Percentiles rank a stretch among this genome's conserved stretches.
These are phyloP conservation scores for Onthophagus taurus DNA, from an alignment of 1,140 invertebrate species.

Conservation along the genomic window DNA sequence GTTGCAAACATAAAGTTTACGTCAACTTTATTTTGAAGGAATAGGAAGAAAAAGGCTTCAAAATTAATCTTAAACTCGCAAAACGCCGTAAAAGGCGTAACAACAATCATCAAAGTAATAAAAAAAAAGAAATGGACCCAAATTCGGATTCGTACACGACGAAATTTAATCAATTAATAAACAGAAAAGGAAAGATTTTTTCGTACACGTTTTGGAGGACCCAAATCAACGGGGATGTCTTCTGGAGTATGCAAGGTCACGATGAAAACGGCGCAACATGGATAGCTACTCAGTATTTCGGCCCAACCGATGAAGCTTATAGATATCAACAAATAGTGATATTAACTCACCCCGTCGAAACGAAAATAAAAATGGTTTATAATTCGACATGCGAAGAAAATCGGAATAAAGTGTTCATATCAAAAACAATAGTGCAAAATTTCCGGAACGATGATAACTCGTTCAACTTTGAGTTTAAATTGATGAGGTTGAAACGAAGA, in stretches of 20 bases:
- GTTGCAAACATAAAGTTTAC: no score
- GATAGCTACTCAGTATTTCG: conserved; percentile 32
- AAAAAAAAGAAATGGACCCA: conserved; percentile 9
- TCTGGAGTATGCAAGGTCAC: conserved; percentile 34
- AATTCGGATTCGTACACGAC: conserved; percentile 23
- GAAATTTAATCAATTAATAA: conserved; percentile 27
- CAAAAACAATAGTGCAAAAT: conserved; percentile 28
- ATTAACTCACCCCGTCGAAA: conserved; percentile 27
- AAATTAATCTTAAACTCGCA: no score
- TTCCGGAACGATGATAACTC: conserved; percentile 28
- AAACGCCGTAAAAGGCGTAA: conserved; percentile 4
- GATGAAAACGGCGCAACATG: conserved; percentile 27
- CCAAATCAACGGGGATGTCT: conserved; percentile 28
- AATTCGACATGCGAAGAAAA: conserved; percentile 25
- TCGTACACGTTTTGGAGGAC: conserved; percentile 35
- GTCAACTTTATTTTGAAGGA: no score
- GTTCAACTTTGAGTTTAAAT: conserved; percentile 30
- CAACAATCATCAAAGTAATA: no score
- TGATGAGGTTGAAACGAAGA: conserved; percentile 25
- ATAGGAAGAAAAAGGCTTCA: no score
- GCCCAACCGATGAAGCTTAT: conserved; percentile 24
- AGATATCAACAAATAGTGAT: conserved; percentile 30
- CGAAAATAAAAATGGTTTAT: conserved; percentile 32
- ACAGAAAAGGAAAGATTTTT: conserved; percentile 29
- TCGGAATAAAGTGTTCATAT: conserved; percentile 29